Evolutionary conservation across 2,888 invertebrate genomes (phyloP).

Genomic region (Tetanocera ferruginea): DNA sequence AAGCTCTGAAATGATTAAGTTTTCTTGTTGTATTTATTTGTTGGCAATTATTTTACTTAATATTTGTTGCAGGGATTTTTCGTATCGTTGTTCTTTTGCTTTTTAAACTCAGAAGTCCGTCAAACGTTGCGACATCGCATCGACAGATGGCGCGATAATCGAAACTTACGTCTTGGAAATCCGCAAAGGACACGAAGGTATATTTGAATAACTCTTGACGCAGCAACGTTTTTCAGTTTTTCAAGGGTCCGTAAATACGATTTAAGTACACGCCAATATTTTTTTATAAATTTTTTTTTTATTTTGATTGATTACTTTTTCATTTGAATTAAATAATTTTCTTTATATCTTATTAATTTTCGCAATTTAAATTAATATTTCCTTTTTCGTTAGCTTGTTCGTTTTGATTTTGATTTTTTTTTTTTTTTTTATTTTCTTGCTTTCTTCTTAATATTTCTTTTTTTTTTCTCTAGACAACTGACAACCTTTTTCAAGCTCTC

Average conservation of each 20-base stretch:
- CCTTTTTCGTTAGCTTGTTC: constrained; percentile 25
- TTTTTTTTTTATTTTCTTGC: neutral
- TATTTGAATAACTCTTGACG: constrained; percentile 1
- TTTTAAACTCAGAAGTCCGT: constrained; percentile 92
- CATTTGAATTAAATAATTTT: neutral
- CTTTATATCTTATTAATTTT: constrained; percentile 15
- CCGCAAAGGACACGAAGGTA: constrained; percentile 66
- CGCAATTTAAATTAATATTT: constrained; percentile 4
- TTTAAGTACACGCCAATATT: neutral
- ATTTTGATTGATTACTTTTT: neutral
- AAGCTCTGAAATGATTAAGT: neutral
- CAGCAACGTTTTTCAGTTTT: neutral
- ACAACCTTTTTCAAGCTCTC: neutral
- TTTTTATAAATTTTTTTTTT: neutral
- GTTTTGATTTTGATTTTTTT: neutral
- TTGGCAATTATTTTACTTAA: neutral
- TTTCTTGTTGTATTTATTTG: neutral
- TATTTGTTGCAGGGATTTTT: constrained; percentile 80
- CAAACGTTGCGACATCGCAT: constrained; percentile 87
- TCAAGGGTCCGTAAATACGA: neutral
- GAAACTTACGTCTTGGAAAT: constrained; percentile 63
- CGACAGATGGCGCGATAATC: constrained; percentile 77
- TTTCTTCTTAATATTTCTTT: constrained; percentile 1
- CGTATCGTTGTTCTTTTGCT: constrained; percentile 92
- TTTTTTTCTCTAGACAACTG: constrained; percentile 5